Percentiles rank a stretch among this genome's conserved stretches.
phyloP scores from a whole-genome alignment of 2,113 vertebrate genomes.

The Cercopithecus mona region DNA sequence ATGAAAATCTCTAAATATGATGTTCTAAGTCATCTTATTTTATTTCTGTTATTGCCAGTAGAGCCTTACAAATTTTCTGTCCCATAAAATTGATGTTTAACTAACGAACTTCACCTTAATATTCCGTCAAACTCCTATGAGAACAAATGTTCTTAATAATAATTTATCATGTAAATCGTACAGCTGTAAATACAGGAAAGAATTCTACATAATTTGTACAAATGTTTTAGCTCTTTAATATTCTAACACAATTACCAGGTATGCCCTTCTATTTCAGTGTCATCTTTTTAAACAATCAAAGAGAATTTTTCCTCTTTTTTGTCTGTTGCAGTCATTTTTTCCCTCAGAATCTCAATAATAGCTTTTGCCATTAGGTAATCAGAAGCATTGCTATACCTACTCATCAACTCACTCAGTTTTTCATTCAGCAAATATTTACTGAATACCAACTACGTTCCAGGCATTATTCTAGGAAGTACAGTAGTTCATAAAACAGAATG shows the following conservation, averaged over 20 bases:
- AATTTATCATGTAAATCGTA: neutral
- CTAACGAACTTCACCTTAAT: neutral
- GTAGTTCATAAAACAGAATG: neutral
- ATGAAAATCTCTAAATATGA: neutral
- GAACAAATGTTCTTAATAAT: neutral
- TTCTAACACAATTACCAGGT: neutral
- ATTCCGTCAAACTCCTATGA: neutral
- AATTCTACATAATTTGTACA: neutral
- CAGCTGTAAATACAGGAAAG: neutral
- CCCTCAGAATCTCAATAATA: neutral
- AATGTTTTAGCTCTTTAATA: neutral
- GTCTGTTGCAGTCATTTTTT: neutral
- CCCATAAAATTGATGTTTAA: neutral
- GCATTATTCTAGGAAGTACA: neutral
- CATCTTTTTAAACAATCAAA: neutral
- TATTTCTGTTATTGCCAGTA: neutral
- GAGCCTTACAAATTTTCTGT: neutral
- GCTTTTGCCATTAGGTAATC: neutral
- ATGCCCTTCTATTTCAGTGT: neutral
- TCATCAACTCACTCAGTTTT: neutral
- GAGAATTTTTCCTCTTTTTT: neutral
- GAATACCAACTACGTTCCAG: neutral
- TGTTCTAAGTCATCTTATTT: neutral
- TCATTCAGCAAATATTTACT: neutral
- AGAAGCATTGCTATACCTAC: neutral